These are phyloP conservation scores for Ornithorhynchus anatinus DNA, from an alignment of 2,113 vertebrate species.

Conservation along the genomic window DNA sequence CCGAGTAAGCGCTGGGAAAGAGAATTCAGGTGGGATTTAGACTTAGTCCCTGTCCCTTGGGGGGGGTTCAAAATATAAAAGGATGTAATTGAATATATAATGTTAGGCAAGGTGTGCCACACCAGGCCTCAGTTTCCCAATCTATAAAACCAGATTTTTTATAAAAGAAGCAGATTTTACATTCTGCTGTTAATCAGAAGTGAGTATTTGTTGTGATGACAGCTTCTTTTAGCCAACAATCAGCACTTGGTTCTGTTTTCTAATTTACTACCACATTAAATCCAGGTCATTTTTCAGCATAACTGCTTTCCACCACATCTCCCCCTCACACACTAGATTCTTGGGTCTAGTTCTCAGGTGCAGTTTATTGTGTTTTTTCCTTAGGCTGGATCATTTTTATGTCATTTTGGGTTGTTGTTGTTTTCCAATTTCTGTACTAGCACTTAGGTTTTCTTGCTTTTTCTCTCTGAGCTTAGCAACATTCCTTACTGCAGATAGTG, in stretches of 20 bases:
- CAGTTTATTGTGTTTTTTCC: not conserved
- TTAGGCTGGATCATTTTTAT: constrained; percentile 28
- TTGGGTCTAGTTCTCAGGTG: not conserved
- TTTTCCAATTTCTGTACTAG: not conserved
- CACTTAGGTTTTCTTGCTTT: constrained; percentile 15
- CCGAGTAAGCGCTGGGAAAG: too few relatives aligned
- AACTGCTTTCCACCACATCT: not conserved
- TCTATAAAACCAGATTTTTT: constrained; percentile 16
- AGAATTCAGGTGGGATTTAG: too few relatives aligned
- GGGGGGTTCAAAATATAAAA: too few relatives aligned
- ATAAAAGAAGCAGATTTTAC: constrained; percentile 19
- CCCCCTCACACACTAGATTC: not conserved
- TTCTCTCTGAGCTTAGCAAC: constrained; percentile 29
- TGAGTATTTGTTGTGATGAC: constrained; percentile 24
- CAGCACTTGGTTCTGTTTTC: too few relatives aligned
- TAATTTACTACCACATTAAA: too few relatives aligned
- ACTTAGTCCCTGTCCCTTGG: too few relatives aligned
- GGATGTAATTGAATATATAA: too few relatives aligned
- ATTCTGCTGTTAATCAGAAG: constrained; percentile 26
- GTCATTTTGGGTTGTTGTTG: constrained; percentile 29
- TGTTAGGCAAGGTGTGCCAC: too few relatives aligned
- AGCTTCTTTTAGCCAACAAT: too few relatives aligned
- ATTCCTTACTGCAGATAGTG: constrained; percentile 44
- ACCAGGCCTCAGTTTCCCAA: constrained; percentile 34
- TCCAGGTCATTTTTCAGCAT: not conserved